These are phyloP conservation scores for Limanda limanda DNA, from an alignment of 2,113 vertebrate species.

Conservation along the genomic window DNA sequence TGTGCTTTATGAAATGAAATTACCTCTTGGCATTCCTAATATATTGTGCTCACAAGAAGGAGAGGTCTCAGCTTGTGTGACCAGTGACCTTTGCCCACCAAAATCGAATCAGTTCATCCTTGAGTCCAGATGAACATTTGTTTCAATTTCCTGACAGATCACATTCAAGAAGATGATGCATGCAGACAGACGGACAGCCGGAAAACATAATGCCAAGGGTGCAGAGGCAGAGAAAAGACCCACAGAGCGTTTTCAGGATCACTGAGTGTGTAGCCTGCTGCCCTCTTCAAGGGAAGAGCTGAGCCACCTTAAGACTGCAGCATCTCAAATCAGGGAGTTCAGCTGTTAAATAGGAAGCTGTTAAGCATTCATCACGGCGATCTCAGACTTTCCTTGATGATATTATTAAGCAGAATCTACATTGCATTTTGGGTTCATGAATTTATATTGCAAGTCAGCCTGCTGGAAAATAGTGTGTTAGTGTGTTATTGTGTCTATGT, in stretches of 20 bases:
- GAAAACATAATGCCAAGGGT: too few species aligned
- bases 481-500: constrained; percentile 53
- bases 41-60: too few species aligned
- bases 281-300: constrained; percentile 2
- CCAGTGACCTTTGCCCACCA: background rate
- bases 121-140: background rate
- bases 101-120: background rate
- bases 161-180: background rate
- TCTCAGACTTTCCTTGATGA: constrained; percentile 39
- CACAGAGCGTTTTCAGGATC: background rate
- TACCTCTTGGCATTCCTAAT: background rate
- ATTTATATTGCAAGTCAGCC: constrained; percentile 67
- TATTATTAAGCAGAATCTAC: constrained; percentile 55
- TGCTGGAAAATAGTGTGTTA: constrained; percentile 64
- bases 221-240: background rate
- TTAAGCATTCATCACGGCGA: constrained; percentile 36
- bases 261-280: constrained; percentile 6
- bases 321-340: constrained; percentile 30
- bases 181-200: background rate
- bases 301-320: constrained; percentile 13
- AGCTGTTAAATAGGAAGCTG: constrained; percentile 18
- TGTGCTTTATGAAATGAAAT: background rate
- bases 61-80: background rate
- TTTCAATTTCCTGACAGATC: background rate
- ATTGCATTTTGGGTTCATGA: constrained; percentile 62